Evolutionary conservation across 2,113 vertebrate species (phyloP), one percentile per base, ranked within the genome.

Genomic region (Hoplias malabaricus): DNA sequence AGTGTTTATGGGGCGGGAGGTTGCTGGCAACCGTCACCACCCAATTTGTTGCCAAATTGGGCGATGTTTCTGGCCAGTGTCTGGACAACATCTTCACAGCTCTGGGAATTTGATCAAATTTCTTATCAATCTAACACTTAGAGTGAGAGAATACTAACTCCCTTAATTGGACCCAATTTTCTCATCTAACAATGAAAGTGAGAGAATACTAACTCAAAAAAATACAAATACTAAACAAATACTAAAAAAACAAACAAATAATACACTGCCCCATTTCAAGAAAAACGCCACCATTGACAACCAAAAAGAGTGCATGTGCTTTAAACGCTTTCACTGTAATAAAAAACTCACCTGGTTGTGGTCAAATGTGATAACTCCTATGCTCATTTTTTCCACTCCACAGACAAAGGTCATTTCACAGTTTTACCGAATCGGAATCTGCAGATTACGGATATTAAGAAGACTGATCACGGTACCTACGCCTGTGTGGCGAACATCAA

Each of bases 391-490:
- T 40, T 19, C n/a, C n/a, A n/a, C n/a, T 61, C 21, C 40, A 16
- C 38, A 1, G 69, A 46, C 23, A 14, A 19, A 84, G 87, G 19
- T 29, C 63, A 79, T 36, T 46, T 82, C 21, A 54, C 12, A 9
- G 19, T 83, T 19, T 23, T 53, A 43, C 0, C 14, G 0, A 75
- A 92, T 69, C 85, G 86, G 67, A 59, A 85, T 1, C 83, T 92
- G 0, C 11, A 16, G 11, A 88, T 93, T 78, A 16, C 53, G 27
- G 69, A 83, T 1, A 84, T 91, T 69, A 82, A 13, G 43, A 72
- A 82, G 71, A 73, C 81, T 0, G 89, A 93, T 80, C 81, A 81
- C 14, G 91, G 92, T 70, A 88, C 69, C 0, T 92, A 92, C 23
- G 0, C 10, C 1, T 93, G 92, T 56, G 43, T 70, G n/a, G 90